Evolutionary conservation across 1,140 invertebrate genomes (phyloP).

Genomic region (Cherax destructor): DNA sequence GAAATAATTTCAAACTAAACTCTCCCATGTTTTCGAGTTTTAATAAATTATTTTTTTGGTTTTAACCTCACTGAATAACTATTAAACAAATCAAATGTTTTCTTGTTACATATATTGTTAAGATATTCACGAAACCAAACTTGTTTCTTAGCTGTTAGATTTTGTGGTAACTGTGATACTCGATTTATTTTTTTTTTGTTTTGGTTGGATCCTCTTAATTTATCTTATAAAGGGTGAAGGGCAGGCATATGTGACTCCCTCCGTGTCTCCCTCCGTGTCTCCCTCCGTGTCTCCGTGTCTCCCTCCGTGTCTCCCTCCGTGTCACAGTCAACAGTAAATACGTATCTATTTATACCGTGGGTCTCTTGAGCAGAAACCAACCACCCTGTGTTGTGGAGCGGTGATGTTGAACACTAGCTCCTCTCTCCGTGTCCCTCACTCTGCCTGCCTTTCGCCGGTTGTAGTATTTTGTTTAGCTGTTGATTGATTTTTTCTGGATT

Average conservation of each 20-base stretch:
- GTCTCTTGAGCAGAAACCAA: neutral
- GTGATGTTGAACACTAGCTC: neutral
- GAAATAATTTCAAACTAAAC: neutral
- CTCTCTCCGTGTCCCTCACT: neutral
- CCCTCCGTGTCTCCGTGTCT: neutral
- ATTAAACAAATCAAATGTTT: neutral
- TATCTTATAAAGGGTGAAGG: conserved; percentile 26
- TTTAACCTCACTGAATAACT: conserved; percentile 4
- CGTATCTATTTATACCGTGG: neutral
- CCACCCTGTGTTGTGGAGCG: neutral
- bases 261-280: neutral
- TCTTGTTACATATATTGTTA: neutral
- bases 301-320: neutral
- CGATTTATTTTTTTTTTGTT: neutral
- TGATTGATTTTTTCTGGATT: conserved; percentile 11
- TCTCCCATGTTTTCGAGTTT: neutral
- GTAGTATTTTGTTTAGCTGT: conserved; percentile 11
- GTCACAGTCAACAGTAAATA: neutral
- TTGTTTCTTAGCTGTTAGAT: neutral
- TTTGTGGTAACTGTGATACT: neutral
- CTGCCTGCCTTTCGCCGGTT: conserved; percentile 12
- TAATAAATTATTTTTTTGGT: neutral
- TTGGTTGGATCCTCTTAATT: conserved; percentile 5
- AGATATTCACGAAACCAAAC: neutral
- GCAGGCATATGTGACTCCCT: neutral